These are phyloP conservation scores for Hepsetus odoe DNA, from an alignment of 2,113 vertebrate species.

Conservation along the genomic window DNA sequence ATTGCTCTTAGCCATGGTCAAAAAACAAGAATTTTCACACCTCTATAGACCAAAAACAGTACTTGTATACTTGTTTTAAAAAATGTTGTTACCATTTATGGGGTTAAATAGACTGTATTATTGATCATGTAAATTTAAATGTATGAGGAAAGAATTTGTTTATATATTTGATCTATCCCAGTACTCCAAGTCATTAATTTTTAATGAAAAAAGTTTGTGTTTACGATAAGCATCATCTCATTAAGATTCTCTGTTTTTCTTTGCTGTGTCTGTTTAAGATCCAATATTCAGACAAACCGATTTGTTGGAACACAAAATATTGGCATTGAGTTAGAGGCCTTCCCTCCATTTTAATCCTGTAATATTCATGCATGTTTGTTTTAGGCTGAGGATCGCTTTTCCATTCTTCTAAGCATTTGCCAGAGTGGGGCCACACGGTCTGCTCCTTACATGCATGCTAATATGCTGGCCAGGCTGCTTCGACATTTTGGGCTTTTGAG, in stretches of 20 bases:
- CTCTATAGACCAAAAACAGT: background rate
- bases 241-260: slow-evolving; percentile 23
- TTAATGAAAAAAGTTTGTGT: background rate
- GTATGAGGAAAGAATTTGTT: slow-evolving; percentile 8
- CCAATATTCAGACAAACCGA: slow-evolving; percentile 35
- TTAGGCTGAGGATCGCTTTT: slow-evolving; percentile 37
- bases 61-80: background rate
- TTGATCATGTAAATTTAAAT: background rate
- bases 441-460: slow-evolving; percentile 55
- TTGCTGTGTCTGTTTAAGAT: slow-evolving; percentile 14
- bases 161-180: background rate
- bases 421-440: slow-evolving; percentile 40
- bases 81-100: background rate
- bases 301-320: slow-evolving; percentile 29
- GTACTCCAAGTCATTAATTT: background rate
- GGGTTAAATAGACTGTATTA: background rate
- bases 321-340: slow-evolving; percentile 4
- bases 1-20: slow-evolving; percentile 11
- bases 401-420: slow-evolving; percentile 41
- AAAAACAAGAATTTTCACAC: background rate
- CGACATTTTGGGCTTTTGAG: slow-evolving; percentile 53
- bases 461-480: slow-evolving; percentile 53
- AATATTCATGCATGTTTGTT: slow-evolving; percentile 48
- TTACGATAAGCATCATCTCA: slow-evolving; percentile 8
- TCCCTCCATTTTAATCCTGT: slow-evolving; percentile 27